Evolutionary conservation across 2,797 vertebrate species (phyloP), one percentile per base, ranked within the genome.

Genomic region (Sitta carolinensis): DNA sequence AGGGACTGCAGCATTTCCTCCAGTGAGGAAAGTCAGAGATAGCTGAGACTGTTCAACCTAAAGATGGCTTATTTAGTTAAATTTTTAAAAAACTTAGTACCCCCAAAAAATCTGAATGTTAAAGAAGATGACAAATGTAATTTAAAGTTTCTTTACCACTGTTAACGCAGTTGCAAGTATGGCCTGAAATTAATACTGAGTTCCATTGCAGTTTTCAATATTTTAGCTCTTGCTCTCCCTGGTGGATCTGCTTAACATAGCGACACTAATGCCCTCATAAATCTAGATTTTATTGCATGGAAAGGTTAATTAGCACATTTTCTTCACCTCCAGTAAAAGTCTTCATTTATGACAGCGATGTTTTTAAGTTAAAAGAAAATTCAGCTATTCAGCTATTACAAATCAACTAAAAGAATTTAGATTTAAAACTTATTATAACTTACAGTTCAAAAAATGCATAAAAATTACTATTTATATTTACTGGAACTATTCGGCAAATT

Each of bases 271-370:
- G 36, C 36, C 34, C 73, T 84, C 59, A 89, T 93, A 92, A 93
- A 90, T 92, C 84, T 87, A 59, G 36, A 69, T 62, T 92, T 93
- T 93, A 66, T 81, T 79, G 36, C 73, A 79, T 73, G 14, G 20
- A 88, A 90, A 94, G 59, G 75, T 92, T 90, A 92, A 92, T 94
- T 82, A 81, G 54, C 66, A 78, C 64, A 58, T 88, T 95, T 86
- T 78, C 66, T 82, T 93, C 40, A 66, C 16, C 48, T 84, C 45
- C 12, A 29, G 16, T 59, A 84, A 72, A 93, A 89, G 9, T 27
- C 51, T 78, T 5, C 87, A 69, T 81, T 93, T 89, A 73, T 73
- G 20, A 21, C 19, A 69, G 9, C 20, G 25, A 29, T 38, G 8
- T 36, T 93, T 83, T 64, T 48, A 64, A 72, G n/a, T 30, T 69